A percentile compares a stretch with the other conserved stretches of the same genome.
These are phyloP conservation scores for Sebastes schlegelii DNA, from an alignment of 2,113 vertebrate genomes.

Conservation along the genomic window DNA sequence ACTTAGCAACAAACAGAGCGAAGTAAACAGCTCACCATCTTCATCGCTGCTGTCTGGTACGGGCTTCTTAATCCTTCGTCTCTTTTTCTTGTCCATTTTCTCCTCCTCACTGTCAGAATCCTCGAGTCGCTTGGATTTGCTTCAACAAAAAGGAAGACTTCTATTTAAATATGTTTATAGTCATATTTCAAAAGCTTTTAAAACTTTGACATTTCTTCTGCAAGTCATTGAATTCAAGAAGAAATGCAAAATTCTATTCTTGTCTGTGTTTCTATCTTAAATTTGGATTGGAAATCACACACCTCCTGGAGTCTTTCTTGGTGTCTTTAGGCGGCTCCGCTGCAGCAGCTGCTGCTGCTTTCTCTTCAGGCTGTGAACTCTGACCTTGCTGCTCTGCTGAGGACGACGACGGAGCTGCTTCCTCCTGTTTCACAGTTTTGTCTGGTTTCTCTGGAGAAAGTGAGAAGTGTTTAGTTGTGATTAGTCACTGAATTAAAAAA, in stretches of 20 bases:
- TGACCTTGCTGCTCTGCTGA: constrained; percentile 67
- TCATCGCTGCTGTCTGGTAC: constrained; percentile 93
- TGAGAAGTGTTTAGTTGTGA: background rate
- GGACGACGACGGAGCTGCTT: constrained; percentile 32
- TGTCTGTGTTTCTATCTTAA: background rate
- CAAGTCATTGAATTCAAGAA: background rate
- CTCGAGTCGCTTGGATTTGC: constrained; percentile 85
- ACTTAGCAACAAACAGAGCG: background rate
- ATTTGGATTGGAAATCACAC: background rate
- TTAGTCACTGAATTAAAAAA: background rate
- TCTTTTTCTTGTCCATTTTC: constrained; percentile 88
- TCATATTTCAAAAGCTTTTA: background rate
- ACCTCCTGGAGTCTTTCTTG: constrained; percentile 77
- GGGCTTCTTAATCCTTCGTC: constrained; percentile 89
- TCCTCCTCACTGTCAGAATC: constrained; percentile 87
- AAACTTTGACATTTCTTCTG: background rate
- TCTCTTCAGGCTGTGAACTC: constrained; percentile 53
- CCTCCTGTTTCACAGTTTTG: constrained; percentile 67
- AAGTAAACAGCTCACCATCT: constrained; percentile 83
- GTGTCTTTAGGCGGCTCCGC: constrained; percentile 70
- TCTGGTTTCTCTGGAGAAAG: constrained; percentile 65
- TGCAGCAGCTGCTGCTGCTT: constrained; percentile 63
- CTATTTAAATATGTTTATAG: background rate
- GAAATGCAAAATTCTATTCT: background rate
- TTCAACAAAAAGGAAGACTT: constrained; percentile 30